Conservation (phyloP, 2,113 vertebrate species). For the Muntiacus muntjak region DNA sequence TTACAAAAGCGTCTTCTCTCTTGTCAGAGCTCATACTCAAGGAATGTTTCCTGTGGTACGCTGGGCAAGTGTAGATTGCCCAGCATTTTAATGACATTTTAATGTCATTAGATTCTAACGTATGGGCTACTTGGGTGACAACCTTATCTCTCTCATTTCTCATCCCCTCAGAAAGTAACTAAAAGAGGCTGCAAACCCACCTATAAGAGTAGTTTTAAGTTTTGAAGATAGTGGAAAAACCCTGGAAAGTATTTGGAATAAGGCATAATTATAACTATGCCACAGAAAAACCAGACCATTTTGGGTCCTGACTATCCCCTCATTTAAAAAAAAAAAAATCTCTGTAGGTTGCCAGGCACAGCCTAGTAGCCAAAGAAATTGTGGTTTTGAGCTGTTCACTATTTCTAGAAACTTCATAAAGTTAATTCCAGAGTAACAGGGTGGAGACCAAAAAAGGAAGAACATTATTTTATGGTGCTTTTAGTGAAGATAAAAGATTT, state of each 20-base stretch:
- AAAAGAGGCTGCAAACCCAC: constrained; percentile 61
- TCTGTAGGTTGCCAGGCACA: constrained; percentile 69
- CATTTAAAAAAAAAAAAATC: constrained; percentile 29
- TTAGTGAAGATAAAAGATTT: constrained; percentile 31
- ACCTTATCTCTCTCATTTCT: constrained; percentile 48
- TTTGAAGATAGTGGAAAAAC: constrained; percentile 76
- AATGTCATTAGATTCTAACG: neutral
- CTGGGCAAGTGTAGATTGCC: neutral
- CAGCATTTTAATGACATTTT: neutral
- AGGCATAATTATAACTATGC: constrained; percentile 71
- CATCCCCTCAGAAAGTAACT: constrained; percentile 24
- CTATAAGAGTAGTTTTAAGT: constrained; percentile 41
- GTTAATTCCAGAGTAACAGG: constrained; percentile 53
- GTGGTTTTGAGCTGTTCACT: constrained; percentile 75
- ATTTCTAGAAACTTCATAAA: constrained; percentile 73
- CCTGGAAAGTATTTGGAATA: constrained; percentile 80
- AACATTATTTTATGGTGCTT: constrained; percentile 46
- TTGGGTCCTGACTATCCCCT: constrained; percentile 76
- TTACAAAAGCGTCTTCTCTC: constrained; percentile 18
- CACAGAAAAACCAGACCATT: constrained; percentile 70
- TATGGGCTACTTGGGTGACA: neutral
- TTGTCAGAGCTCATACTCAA: neutral
- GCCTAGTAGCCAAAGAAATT: constrained; percentile 76
- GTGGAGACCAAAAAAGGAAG: constrained; percentile 21
- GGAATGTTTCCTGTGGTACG: constrained; percentile 19